Percentiles rank a stretch among this genome's conserved stretches.
Evolutionary conservation across 2,888 invertebrate genomes (phyloP).

Genomic region (Oscheius sp.): DNA sequence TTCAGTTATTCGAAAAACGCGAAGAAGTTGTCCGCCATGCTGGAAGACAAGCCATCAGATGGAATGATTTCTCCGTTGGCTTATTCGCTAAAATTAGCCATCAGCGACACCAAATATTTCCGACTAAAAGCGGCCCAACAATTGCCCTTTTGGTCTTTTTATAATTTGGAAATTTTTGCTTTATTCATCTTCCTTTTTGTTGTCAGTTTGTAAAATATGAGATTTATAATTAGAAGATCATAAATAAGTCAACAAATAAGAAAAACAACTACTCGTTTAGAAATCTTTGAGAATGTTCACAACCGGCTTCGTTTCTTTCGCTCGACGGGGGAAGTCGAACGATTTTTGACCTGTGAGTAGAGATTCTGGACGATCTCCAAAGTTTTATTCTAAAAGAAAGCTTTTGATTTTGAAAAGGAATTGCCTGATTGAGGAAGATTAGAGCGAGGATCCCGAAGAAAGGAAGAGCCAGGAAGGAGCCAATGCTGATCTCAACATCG

Average conservation of each 20-base stretch:
- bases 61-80: constrained; percentile 46
- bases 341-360: constrained; percentile 4
- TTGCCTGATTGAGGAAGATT: constrained; percentile 46
- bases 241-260: constrained; percentile 3
- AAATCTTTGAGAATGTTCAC: constrained; percentile 13
- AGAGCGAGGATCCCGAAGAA: constrained; percentile 48
- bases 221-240: not conserved
- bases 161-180: constrained; percentile 28
- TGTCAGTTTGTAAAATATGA: not conserved
- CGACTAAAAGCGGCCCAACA: constrained; percentile 57
- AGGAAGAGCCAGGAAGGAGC: constrained; percentile 45
- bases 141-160: constrained; percentile 51
- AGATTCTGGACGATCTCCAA: constrained; percentile 8
- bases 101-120: constrained; percentile 50
- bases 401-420: not conserved
- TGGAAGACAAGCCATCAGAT: constrained; percentile 56
- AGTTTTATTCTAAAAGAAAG: not conserved
- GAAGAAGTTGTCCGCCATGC: constrained; percentile 58
- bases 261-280: constrained; percentile 9
- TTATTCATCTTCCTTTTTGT: not conserved
- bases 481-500: constrained; percentile 50
- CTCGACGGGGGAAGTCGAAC: not conserved
- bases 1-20: constrained; percentile 56
- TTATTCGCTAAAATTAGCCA: constrained; percentile 61
- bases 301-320: constrained; percentile 12